Conservation (phyloP, 2,888 invertebrate genomes). For the Endomychus coccineus region DNA sequence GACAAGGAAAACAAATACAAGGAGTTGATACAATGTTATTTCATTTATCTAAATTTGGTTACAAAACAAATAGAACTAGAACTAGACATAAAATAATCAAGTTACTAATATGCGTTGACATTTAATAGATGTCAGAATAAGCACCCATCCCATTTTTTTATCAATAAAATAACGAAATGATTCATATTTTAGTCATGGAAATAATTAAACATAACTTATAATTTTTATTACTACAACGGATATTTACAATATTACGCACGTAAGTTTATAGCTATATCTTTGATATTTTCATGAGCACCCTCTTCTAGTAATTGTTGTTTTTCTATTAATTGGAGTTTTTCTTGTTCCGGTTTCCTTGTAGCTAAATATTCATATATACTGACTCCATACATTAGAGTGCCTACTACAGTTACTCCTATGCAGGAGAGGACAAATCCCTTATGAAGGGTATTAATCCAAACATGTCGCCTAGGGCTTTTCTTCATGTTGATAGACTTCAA, state of each 20-base stretch:
- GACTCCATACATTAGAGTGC: conserved; percentile 43
- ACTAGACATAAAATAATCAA: too few species aligned
- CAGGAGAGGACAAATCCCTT: conserved; percentile 50
- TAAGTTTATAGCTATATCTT: conserved; percentile 36
- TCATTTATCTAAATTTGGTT: too few species aligned
- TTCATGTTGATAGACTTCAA: conserved; percentile 28
- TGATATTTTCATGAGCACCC: conserved; percentile 38
- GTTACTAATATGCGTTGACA: too few species aligned
- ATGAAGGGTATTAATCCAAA: conserved; percentile 47
- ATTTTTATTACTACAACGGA: too few species aligned
- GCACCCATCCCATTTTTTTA: too few species aligned
- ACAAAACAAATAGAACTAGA: too few species aligned
- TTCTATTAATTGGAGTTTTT: conserved; percentile 39
- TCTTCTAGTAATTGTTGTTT: conserved; percentile 45
- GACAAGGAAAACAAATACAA: too few species aligned
- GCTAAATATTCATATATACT: conserved; percentile 47
- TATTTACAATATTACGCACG: conserved; percentile 5
- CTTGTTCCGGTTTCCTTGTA: conserved; percentile 42
- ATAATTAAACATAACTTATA: conserved; percentile 1
- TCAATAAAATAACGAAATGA: too few species aligned
- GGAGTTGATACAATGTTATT: too few species aligned
- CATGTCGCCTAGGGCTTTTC: conserved; percentile 38
- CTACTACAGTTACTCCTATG: conserved; percentile 49
- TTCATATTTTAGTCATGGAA: too few species aligned
- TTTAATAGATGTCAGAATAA: too few species aligned